Evolutionary conservation across 2,888 invertebrate genomes (phyloP), one percentile per base, ranked within the genome.

Genomic region (Azorinus chamasolen): DNA sequence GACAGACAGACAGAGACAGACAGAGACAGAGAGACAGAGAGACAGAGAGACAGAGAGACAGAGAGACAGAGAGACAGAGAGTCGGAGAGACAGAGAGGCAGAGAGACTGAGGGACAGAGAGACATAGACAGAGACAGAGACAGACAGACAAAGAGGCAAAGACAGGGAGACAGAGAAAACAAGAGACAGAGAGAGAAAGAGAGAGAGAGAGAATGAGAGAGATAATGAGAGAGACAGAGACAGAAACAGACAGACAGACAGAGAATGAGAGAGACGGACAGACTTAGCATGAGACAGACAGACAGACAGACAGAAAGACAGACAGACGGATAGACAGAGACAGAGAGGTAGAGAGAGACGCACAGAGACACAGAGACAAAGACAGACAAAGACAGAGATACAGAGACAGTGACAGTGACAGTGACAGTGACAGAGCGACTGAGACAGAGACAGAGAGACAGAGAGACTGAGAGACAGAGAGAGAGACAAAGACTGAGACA

Each of bases 31-130:
- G 58, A 48, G 59, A 59, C 46, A 48, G 45, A 48, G 48, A 27
- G 46, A 46, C 46, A 59, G 59, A 48, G 59, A 59, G 59, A 48
- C 46, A 59, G 59, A 48, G 59, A 46, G 27, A 48, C 46, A 48
- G 32, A 46, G 48, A 48, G 39, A 43, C 41, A 41, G 43, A 43
- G 58, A 43, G 58, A 54, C 27, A 54, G 54, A 54, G 54, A 54
- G 54, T 27, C 27, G 32, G 54, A 54, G 54, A 54, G n/a, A 54
- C 10, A 27, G 10, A 48, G 8, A 14, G n/a, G 10, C 50, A 53
- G 24, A 12, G 48, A 48, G 18, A 48, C 16, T 16, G 18, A 48
- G 14, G 8, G 12, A 18, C 8, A 18, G 8, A 48, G 16, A 48
- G 48, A 48, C n/a, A n/a, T n/a, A n/a, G n/a, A n/a, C n/a, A n/a